Evolutionary conservation across 1,140 invertebrate genomes (phyloP).

Genomic region (Batillaria attramentaria): DNA sequence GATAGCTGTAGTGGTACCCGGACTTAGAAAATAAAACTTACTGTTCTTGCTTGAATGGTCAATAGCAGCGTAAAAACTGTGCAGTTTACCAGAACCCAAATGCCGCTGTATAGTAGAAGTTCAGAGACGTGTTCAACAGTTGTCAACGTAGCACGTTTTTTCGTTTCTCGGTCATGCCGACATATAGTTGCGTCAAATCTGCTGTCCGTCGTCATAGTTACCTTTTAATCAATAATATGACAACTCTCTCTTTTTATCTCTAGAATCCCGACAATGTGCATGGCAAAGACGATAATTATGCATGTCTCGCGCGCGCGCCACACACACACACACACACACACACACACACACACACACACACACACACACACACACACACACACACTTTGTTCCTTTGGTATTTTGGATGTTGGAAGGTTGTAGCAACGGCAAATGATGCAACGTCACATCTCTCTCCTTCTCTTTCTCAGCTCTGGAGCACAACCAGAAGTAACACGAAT

Average conservation of each 20-base stretch:
- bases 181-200: neutral
- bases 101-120: neutral
- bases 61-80: neutral
- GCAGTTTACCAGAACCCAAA: neutral
- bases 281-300: neutral
- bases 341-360: constrained; percentile 1
- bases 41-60: neutral
- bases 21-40: neutral
- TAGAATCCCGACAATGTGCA: neutral
- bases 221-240: neutral
- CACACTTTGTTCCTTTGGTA: neutral
- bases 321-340: neutral
- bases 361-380: constrained; percentile 15
- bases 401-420: too few species aligned
- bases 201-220: neutral
- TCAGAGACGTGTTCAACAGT: neutral
- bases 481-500: too few species aligned
- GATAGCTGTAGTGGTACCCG: neutral
- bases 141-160: neutral
- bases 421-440: too few species aligned
- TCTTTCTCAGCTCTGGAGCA: too few species aligned
- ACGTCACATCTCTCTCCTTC: too few species aligned
- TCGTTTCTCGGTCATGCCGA: neutral
- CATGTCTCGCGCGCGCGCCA: neutral
- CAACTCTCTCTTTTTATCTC: neutral